Evolutionary conservation across 2,888 invertebrate species (phyloP).

Genomic region (Andrena bicolor): DNA sequence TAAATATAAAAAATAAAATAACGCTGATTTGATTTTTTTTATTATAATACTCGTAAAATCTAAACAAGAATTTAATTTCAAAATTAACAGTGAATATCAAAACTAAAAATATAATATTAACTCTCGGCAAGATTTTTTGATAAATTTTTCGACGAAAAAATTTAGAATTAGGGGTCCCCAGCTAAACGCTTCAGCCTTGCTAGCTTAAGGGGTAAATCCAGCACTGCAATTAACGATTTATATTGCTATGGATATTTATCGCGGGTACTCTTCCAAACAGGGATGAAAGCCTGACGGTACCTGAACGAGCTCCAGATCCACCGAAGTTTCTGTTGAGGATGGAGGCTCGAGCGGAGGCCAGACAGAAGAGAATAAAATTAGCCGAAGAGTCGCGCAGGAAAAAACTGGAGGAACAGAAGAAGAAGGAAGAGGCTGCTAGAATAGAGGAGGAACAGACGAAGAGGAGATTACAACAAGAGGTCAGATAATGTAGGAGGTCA

Average conservation of each 20-base stretch:
- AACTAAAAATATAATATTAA: no score
- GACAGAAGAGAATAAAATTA: conserved; percentile 85
- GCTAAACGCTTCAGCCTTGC: no score
- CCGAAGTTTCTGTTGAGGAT: conserved; percentile 90
- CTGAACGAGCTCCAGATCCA: conserved; percentile 72
- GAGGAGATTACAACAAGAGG: conserved; percentile 84
- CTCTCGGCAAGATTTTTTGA: no score
- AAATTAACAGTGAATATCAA: no score
- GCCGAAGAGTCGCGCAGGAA: conserved; percentile 81
- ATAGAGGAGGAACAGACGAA: conserved; percentile 84
- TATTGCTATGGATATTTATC: not conserved
- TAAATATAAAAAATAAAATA: no score
- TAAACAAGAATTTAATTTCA: no score
- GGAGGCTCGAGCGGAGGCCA: conserved; percentile 90
- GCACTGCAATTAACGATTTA: not conserved
- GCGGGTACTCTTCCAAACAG: conserved; percentile 58
- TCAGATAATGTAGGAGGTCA: conserved; percentile 76
- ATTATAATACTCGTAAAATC: no score
- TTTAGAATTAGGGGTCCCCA: no score
- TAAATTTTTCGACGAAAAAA: no score
- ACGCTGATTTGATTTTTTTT: no score
- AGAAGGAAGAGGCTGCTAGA: conserved; percentile 80
- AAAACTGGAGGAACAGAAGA: conserved; percentile 84
- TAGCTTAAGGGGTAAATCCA: no score
- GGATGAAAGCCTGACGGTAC: conserved; percentile 68